Evolutionary conservation across 2,888 invertebrate genomes (phyloP).

Genomic region (Dolichomitus sp.): DNA sequence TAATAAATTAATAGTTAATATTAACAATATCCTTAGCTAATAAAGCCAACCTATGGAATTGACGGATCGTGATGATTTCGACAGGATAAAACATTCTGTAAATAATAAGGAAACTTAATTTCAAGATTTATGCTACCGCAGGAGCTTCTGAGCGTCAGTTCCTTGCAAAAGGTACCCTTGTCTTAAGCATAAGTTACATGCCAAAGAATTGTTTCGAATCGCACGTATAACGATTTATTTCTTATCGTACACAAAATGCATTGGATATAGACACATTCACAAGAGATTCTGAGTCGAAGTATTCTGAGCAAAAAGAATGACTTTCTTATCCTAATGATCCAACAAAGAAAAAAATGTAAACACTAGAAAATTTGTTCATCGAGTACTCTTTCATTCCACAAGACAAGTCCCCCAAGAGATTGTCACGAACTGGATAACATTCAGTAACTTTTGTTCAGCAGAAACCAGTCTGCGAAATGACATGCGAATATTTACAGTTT

Average conservation of each 20-base stretch:
- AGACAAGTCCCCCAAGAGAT: conserved; percentile 1
- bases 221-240: conserved; percentile 50
- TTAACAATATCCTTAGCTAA: not conserved
- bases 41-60: not conserved
- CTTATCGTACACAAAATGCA: conserved; percentile 49
- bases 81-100: not conserved
- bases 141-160: not conserved
- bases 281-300: conserved; percentile 46
- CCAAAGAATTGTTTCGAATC: conserved; percentile 20
- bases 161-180: not conserved
- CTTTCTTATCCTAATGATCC: conserved; percentile 31
- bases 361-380: conserved; percentile 21
- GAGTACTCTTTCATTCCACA: conserved; percentile 20
- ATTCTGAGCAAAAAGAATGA: conserved; percentile 34
- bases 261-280: conserved; percentile 36
- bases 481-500: conserved; percentile 34
- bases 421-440: conserved; percentile 15
- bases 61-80: not conserved
- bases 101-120: not conserved
- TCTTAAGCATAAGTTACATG: conserved; percentile 5
- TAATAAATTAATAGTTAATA: not conserved
- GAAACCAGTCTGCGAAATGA: conserved; percentile 18
- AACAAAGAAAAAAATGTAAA: conserved; percentile 7
- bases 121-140: not conserved
- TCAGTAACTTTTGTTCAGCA: conserved; percentile 10